Percentiles rank a stretch among this genome's conserved stretches.
These are phyloP conservation scores for Spialia ferax DNA, from an alignment of 2,888 invertebrate genomes.

Conservation along the genomic window DNA sequence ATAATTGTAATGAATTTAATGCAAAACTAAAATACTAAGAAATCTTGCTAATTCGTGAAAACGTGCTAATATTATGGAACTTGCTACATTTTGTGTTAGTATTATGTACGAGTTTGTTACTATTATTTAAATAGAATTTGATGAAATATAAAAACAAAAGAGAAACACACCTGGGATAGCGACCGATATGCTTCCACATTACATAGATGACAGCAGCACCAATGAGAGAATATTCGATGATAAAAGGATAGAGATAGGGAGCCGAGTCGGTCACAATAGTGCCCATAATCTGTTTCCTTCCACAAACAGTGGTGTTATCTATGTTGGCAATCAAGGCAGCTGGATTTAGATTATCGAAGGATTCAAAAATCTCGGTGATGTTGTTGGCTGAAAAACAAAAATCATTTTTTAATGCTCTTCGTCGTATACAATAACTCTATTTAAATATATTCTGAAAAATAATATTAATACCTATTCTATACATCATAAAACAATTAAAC, in stretches of 20 bases:
- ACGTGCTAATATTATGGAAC: constrained; percentile 21
- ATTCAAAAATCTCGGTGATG: constrained; percentile 83
- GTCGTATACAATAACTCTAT: too few relatives aligned
- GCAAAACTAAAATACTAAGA: constrained; percentile 28
- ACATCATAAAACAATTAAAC: constrained; percentile 16
- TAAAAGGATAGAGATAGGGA: constrained; percentile 98
- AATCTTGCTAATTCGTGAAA: constrained; percentile 25
- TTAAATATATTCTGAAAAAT: constrained; percentile 8
- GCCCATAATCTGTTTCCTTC: constrained; percentile 96
- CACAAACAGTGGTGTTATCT: constrained; percentile 89
- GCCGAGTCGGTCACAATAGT: constrained; percentile 97
- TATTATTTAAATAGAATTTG: not conserved
- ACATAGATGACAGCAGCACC: constrained; percentile 98
- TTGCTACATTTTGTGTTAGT: constrained; percentile 32
- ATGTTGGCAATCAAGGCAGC: constrained; percentile 87
- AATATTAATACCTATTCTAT: constrained; percentile 32
- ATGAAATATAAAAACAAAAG: constrained; percentile 4
- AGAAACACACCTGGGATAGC: constrained; percentile 91
- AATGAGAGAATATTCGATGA: constrained; percentile 97
- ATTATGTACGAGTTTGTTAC: constrained; percentile 40
- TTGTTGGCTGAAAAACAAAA: constrained; percentile 69
- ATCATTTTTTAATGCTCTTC: too few relatives aligned
- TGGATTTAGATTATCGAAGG: constrained; percentile 86
- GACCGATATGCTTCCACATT: constrained; percentile 98
- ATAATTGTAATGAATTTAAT: constrained; percentile 22